These are phyloP conservation scores for Pocillopora verrucosa DNA, from an alignment of 64 coral and sea anemone genomes.

Conservation along the genomic window DNA sequence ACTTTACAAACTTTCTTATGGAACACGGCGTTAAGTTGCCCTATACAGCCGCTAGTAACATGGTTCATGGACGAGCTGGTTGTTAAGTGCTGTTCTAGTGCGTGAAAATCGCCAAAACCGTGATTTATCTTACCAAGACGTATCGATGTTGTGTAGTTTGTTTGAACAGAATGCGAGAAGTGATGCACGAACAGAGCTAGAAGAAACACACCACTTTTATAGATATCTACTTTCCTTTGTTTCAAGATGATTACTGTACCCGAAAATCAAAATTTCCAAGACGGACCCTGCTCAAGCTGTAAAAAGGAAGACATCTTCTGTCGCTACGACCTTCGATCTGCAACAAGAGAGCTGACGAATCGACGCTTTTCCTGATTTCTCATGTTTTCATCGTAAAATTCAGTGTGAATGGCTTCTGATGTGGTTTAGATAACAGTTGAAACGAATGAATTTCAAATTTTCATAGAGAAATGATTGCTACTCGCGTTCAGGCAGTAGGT, in stretches of 20 bases:
- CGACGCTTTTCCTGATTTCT: too few relatives aligned
- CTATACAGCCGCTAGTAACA: conserved; percentile 79
- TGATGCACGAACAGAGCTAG: neutral
- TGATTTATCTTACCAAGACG: neutral
- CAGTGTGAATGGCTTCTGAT: too few relatives aligned
- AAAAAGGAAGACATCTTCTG: neutral
- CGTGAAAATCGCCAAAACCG: neutral
- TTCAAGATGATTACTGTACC: neutral
- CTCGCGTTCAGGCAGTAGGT: too few relatives aligned
- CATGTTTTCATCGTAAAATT: too few relatives aligned
- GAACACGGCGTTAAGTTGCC: conserved; percentile 76
- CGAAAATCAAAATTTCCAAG: neutral
- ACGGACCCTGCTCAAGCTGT: neutral
- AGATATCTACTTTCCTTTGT: neutral
- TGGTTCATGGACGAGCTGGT: conserved; percentile 85
- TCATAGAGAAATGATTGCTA: too few relatives aligned
- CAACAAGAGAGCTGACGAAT: neutral
- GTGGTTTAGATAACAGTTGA: too few relatives aligned
- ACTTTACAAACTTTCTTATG: conserved; percentile 83
- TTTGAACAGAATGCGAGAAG: neutral
- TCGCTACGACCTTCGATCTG: neutral
- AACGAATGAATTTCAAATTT: too few relatives aligned
- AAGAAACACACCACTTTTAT: neutral
- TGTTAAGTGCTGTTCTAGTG: conserved; percentile 29
- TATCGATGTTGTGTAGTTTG: neutral